phyloP scores from a whole-genome alignment of 2,113 vertebrate species.

The Heterotis niloticus region DNA sequence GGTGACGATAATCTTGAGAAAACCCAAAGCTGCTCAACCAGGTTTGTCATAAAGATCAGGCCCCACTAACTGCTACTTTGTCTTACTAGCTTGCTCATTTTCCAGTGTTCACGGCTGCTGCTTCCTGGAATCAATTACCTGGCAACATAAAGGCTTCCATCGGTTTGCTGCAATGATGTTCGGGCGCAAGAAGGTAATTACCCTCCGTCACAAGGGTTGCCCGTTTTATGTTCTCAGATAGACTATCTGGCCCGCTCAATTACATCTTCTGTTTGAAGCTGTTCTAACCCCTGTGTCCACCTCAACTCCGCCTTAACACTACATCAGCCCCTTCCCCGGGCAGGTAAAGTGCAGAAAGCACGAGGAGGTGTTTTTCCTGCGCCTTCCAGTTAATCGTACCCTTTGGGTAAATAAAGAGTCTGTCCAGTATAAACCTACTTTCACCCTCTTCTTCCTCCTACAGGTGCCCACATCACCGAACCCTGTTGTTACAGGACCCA shows the following conservation, averaged over 20 bases:
- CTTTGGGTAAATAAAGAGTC: no score
- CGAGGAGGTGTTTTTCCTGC: not conserved
- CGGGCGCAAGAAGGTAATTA: slow-evolving; percentile 61
- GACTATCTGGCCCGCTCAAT: slow-evolving; percentile 63
- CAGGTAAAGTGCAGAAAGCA: not conserved
- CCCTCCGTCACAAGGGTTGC: slow-evolving; percentile 61
- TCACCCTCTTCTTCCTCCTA: no score
- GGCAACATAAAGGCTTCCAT: slow-evolving; percentile 64
- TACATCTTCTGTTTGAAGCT: slow-evolving; percentile 63
- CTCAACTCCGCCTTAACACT: no score
- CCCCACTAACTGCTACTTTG: not conserved
- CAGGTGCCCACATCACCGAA: no score
- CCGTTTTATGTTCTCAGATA: slow-evolving; percentile 66
- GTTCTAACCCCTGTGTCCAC: slow-evolving; percentile 14
- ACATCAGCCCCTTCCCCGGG: not conserved
- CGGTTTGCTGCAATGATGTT: slow-evolving; percentile 58
- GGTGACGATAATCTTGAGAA: not conserved
- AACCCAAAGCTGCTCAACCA: not conserved
- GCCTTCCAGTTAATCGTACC: not conserved
- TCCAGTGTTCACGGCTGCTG: slow-evolving; percentile 46
- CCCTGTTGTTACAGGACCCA: no score
- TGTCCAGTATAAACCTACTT: no score
- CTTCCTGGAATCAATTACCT: slow-evolving; percentile 68
- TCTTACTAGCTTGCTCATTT: slow-evolving; percentile 23
- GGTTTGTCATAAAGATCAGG: not conserved